These are phyloP conservation scores for Hapalemur alaotrensis DNA, from an alignment of 2,797 vertebrate species.

Conservation along the genomic window DNA sequence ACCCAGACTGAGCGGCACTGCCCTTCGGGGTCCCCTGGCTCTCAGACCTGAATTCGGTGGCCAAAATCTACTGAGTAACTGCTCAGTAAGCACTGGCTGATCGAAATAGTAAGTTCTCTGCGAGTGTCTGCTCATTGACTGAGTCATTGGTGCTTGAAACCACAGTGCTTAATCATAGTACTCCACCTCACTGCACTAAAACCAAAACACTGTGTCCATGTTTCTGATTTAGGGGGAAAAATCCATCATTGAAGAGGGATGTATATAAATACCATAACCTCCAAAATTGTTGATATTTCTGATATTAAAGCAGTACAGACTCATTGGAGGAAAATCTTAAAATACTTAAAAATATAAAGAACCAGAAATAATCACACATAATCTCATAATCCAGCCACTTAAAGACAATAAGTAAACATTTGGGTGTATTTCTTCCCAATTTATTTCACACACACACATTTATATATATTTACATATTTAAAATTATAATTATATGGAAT, in stretches of 20 bases:
- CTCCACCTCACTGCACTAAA: not conserved
- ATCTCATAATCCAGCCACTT: not conserved
- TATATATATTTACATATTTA: not conserved
- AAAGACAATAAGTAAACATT: not conserved
- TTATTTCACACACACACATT: not conserved
- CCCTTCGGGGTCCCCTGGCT: not conserved
- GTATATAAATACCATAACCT: not conserved
- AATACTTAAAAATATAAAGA: not conserved
- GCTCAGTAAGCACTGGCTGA: accelerated
- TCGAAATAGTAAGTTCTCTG: not conserved
- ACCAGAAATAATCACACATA: not conserved
- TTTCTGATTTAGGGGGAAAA: not conserved
- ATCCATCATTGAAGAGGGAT: not conserved
- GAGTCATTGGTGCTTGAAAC: not conserved
- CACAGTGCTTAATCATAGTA: not conserved
- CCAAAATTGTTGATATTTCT: not conserved
- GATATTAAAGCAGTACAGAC: not conserved
- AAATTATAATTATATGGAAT: not conserved
- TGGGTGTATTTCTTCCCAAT: not conserved
- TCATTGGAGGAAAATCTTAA: not conserved
- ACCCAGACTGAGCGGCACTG: not conserved
- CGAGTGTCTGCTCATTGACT: not conserved
- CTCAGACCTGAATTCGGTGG: not conserved
- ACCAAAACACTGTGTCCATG: not conserved
- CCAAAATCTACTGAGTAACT: not conserved